Evolutionary conservation across 1,140 invertebrate species (phyloP), one percentile per base, ranked within the genome.

Genomic region (Lepidurus arcticus): DNA sequence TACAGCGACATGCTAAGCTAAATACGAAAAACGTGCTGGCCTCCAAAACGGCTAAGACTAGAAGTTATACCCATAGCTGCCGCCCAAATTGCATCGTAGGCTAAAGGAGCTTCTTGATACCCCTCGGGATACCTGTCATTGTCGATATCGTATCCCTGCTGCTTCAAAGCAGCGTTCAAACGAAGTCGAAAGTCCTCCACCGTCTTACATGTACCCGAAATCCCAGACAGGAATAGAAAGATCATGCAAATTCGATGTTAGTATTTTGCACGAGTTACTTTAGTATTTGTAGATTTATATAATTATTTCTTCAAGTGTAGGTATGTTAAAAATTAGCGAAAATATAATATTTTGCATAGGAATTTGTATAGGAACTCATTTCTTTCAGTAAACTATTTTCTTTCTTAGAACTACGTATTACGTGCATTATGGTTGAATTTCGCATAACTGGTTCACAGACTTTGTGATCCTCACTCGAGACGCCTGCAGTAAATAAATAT

Each of bases 51-150:
- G 16, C 21, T 44, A 13, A 76, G 21, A 73, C 1, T 65, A 21
- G 16, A 6, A 13, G 73, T 83, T 82, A 84, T 86, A 93, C 92
- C 92, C 82, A 98, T 87, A 53, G 96, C 96, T 24, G 98, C 92
- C 26, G 96, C 95, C 98, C 98, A 99, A 65, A 99, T 94, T 43
- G 98, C 98, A 86, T 99, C 98, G 83, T 99, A 99, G 16, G 98
- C 98, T 44, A 99, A 85, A 0, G 98, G 98, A 1, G 98, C 96
- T 87, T 99, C 98, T 83, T 97, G 96, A 85, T 98, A 98, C 1
- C 98, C 98, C 84, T 94, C 93, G 1, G 94, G 94, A 85, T 92
- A 95, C 65, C 92, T 87, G 82, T 91, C 90, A 65, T 92, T 90
- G 83, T 92, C 90, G 82, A 94, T 93, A 82, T 94, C 92, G 83